Evolutionary conservation across 92 coral and sea anemone species (phyloP).

Genomic region (Porites rus): DNA sequence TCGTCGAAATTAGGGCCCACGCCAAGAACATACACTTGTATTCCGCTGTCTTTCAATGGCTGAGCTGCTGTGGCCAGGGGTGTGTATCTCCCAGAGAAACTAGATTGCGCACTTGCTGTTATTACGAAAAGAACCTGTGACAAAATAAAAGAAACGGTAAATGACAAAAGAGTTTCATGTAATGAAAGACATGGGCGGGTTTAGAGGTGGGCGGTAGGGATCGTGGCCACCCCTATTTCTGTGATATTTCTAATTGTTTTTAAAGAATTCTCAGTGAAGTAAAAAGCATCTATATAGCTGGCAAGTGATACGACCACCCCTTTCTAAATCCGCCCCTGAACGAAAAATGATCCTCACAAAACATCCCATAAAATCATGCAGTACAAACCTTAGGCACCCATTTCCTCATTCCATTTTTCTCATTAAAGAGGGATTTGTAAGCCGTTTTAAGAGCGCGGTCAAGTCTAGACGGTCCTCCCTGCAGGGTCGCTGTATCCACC

Average conservation of each 20-base stretch:
- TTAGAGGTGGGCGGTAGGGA: no score
- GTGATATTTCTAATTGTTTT: no score
- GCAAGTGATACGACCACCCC: no score
- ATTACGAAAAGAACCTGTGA: slow-evolving; percentile 68
- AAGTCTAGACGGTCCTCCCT: slow-evolving; percentile 68
- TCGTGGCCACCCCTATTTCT: no score
- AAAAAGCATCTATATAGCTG: no score
- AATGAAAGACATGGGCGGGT: no score
- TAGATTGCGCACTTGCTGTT: slow-evolving; percentile 71
- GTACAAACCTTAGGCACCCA: slow-evolving; percentile 72
- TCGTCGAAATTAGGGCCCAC: slow-evolving; percentile 72
- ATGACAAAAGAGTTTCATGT: no score
- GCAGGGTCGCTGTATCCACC: slow-evolving; percentile 48
- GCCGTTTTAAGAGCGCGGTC: slow-evolving; percentile 70
- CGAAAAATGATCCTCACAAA: neutral
- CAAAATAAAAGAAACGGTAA: no score
- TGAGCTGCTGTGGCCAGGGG: slow-evolving; percentile 52
- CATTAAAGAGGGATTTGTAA: slow-evolving; percentile 66
- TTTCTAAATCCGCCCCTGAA: no score
- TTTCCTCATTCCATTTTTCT: slow-evolving; percentile 70
- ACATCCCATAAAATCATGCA: neutral
- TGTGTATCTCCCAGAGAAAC: slow-evolving; percentile 38
- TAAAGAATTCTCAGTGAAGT: no score
- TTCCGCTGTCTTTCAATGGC: slow-evolving; percentile 63
- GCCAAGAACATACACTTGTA: slow-evolving; percentile 70